Evolutionary conservation across 1,140 invertebrate species (phyloP).

Genomic region (Heliconius hewitsoni): DNA sequence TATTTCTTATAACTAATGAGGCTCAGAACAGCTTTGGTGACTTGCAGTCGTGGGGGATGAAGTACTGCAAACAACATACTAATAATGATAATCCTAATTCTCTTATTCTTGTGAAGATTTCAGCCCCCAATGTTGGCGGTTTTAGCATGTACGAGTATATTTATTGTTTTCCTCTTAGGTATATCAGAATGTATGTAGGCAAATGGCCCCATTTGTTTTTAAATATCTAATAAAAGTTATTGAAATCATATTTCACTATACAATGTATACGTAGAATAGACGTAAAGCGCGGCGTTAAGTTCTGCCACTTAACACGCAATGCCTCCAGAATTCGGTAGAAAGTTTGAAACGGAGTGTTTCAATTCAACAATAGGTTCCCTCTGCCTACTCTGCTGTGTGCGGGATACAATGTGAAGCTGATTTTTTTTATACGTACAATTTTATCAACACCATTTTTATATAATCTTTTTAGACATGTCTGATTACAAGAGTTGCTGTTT

Average conservation of each 20-base stretch:
- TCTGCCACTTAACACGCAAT: no score
- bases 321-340: no score
- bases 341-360: no score
- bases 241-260: neutral
- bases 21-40: constrained; percentile 18
- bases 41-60: constrained; percentile 14
- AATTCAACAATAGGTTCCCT: no score
- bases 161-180: neutral
- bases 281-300: no score
- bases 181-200: neutral
- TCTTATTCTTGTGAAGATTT: constrained; percentile 9
- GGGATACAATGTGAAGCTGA: no score
- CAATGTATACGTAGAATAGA: neutral
- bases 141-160: neutral
- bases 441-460: no score
- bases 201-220: neutral
- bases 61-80: constrained; percentile 16
- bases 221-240: neutral
- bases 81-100: constrained; percentile 14
- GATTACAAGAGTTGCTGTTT: no score
- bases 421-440: no score
- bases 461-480: no score
- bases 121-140: neutral
- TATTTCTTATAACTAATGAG: constrained; percentile 3
- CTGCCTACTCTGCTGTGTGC: no score